Conservation (phyloP, 2,113 vertebrate species). For the Vulpes lagopus region DNA sequence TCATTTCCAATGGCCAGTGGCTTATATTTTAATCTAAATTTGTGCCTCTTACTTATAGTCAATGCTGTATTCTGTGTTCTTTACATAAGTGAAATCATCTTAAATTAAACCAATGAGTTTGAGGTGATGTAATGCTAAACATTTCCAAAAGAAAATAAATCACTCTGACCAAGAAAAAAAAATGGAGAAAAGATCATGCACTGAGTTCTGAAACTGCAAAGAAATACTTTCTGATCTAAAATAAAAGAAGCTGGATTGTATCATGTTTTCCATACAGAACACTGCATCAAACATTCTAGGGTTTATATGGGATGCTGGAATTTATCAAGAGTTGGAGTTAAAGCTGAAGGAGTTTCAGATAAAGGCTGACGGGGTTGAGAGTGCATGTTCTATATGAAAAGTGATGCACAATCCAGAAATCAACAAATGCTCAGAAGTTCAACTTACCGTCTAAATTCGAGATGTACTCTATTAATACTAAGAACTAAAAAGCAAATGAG, state of each 20-base stretch:
- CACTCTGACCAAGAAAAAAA: constrained; percentile 65
- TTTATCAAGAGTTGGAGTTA: neutral
- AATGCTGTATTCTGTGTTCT: constrained; percentile 34
- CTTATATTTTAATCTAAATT: constrained; percentile 80
- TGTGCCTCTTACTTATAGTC: constrained; percentile 54
- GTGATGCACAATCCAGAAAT: constrained; percentile 72
- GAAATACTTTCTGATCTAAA: constrained; percentile 59
- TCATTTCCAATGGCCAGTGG: constrained; percentile 79
- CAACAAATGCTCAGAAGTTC: constrained; percentile 64
- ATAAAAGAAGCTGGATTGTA: constrained; percentile 38
- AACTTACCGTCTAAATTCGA: constrained; percentile 88
- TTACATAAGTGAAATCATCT: constrained; percentile 64
- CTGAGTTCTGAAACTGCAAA: constrained; percentile 57
- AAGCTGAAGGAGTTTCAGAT: neutral
- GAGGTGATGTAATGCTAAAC: constrained; percentile 65
- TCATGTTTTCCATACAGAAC: constrained; percentile 85
- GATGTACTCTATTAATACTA: constrained; percentile 83
- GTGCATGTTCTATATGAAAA: constrained; percentile 84
- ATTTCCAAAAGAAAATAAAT: constrained; percentile 67
- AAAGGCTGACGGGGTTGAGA: too few relatives aligned
- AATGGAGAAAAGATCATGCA: constrained; percentile 78
- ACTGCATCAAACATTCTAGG: constrained; percentile 31
- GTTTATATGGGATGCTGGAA: constrained; percentile 3
- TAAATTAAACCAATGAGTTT: constrained; percentile 66
- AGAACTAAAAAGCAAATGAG: constrained; percentile 82